Evolutionary conservation across 1,140 invertebrate species (phyloP).

Genomic region (Whitmania pigra): DNA sequence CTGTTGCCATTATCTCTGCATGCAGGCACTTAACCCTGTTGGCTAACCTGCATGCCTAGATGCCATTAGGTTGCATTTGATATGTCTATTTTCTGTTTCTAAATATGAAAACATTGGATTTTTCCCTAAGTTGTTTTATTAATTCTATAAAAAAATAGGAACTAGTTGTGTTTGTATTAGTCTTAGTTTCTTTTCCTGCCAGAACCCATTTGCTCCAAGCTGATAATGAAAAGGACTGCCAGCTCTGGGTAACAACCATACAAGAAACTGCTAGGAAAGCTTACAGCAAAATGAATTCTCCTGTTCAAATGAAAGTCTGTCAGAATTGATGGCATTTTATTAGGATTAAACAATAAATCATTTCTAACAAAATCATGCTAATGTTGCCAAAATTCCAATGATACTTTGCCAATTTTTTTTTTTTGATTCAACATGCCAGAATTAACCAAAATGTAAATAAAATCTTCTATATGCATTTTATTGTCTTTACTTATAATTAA

Average conservation of each 20-base stretch:
- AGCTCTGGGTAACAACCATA: slow-evolving; percentile 73
- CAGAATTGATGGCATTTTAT: neutral
- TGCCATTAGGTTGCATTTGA: neutral
- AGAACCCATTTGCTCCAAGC: slow-evolving; percentile 92
- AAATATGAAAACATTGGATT: too few species aligned
- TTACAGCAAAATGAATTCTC: slow-evolving; percentile 27
- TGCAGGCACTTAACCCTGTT: too few species aligned
- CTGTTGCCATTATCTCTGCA: too few species aligned
- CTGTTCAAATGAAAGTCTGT: neutral
- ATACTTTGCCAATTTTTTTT: too few species aligned
- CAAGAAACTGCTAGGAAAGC: slow-evolving; percentile 48
- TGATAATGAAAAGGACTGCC: slow-evolving; percentile 77
- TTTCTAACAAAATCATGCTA: too few species aligned
- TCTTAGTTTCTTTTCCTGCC: neutral
- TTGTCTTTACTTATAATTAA: neutral
- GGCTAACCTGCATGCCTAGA: too few species aligned
- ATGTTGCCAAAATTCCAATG: too few species aligned
- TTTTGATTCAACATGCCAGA: too few species aligned
- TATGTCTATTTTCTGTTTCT: neutral
- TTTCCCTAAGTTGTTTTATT: too few species aligned
- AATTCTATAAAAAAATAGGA: too few species aligned
- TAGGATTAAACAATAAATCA: too few species aligned
- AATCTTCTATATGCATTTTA: neutral
- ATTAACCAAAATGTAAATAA: too few species aligned
- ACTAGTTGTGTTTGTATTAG: neutral